Evolutionary conservation across 2,888 invertebrate species (phyloP).

Genomic region (Laspeyria flexula): DNA sequence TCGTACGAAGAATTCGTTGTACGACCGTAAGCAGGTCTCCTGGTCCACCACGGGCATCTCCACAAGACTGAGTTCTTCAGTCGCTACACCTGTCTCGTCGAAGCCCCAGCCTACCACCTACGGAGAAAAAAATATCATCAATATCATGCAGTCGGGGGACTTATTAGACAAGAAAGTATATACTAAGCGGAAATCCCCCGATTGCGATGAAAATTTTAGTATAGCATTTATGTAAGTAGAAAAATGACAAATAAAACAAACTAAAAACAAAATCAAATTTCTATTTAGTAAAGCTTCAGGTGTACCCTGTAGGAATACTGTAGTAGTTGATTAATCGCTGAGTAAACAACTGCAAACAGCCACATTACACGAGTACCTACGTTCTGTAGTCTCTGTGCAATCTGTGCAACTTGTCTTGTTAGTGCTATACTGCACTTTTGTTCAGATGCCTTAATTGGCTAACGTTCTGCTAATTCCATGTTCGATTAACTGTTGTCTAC

Average conservation of each 20-base stretch:
- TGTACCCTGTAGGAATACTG: no score
- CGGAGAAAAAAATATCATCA: slow-evolving; percentile 2
- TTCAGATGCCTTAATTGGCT: slow-evolving; percentile 4
- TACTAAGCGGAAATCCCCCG: no score
- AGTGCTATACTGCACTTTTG: neutral
- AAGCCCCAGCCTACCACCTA: slow-evolving; percentile 86
- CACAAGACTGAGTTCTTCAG: slow-evolving; percentile 85
- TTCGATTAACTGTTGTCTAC: neutral
- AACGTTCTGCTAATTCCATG: neutral
- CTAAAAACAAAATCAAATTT: no score
- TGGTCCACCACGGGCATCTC: slow-evolving; percentile 87
- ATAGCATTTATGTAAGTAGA: no score
- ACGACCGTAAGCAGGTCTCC: slow-evolving; percentile 86
- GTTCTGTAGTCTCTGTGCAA: neutral
- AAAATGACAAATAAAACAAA: no score
- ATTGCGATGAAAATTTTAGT: no score
- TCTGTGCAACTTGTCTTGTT: neutral
- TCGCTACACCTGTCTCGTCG: slow-evolving; percentile 85
- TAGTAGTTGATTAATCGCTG: no score
- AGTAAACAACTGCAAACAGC: neutral
- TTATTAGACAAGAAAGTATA: no score
- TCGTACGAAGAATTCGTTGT: slow-evolving; percentile 86
- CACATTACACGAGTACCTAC: neutral
- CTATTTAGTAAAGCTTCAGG: no score
- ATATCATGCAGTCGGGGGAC: neutral